These are phyloP conservation scores for Phaethon lepturus DNA, from an alignment of 2,113 vertebrate genomes.

Conservation along the genomic window DNA sequence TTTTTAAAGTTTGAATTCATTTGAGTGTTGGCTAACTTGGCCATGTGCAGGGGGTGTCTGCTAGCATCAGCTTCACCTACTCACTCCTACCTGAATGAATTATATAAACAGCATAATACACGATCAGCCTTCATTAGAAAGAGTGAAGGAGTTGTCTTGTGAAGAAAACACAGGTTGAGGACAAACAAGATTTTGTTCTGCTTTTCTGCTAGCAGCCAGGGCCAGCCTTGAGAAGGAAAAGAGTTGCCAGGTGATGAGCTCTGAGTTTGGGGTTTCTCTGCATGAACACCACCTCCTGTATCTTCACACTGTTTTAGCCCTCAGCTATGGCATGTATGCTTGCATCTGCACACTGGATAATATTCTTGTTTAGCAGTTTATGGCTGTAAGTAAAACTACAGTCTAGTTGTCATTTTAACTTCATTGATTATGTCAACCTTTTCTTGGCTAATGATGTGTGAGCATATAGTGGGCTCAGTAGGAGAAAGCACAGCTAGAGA, in stretches of 20 bases:
- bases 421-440: neutral
- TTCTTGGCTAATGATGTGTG: neutral
- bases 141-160: neutral
- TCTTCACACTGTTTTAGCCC: neutral
- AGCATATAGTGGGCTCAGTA: neutral
- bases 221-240: neutral
- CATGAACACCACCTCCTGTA: neutral
- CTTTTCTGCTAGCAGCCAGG: neutral
- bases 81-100: neutral
- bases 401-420: neutral
- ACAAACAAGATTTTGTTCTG: neutral
- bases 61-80: neutral
- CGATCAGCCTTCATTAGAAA: neutral
- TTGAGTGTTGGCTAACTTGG: neutral
- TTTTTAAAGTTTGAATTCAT: neutral
- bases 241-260: neutral
- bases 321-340: fast-evolving
- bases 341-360: neutral
- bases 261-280: neutral
- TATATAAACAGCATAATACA: neutral
- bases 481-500: neutral
- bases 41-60: fast-evolving
- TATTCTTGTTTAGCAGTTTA: neutral
- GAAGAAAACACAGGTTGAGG: neutral
- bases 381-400: neutral